Base-by-base conservation (phyloP, 2,888 invertebrate genomes). In the Agriopis aurantiaria region DNA sequence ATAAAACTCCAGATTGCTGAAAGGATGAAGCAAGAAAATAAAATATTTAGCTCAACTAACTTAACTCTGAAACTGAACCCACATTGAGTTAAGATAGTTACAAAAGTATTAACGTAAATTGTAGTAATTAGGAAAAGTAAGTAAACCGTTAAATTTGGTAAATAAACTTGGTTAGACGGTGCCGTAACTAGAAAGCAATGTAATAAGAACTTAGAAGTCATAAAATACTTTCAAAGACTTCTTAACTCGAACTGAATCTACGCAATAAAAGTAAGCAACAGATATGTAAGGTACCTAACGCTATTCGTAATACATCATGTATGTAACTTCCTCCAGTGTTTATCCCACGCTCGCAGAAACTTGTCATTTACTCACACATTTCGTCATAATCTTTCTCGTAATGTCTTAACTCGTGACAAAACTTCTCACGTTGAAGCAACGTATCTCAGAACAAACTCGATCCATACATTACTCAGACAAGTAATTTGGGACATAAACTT, bases 401-500 rank as follows among this genome's bases (percentile, higher is more conserved):
- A 72, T 61, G 63, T 71, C 65, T 62, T 17, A 65, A 71, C 63
- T 72, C 72, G 71, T 71, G 68, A 70, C 69, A 63, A 62, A 76
- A 75, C 65, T 75, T 76, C 62, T 72, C 59, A 75, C 70, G 70
- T 72, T 68, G 68, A 58, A 58, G 41, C 63, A 43, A 68, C 68
- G 53, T 58, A 71, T 58, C 61, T 43, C n/a, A 64, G 56, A 65
- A 61, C 57, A 69, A 64, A 67, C 73, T 65, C 69, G 49, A 60
- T 66, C 69, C 76, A 76, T 71, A 73, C 73, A 73, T 77, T 73
- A 77, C 75, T 77, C 73, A 74, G 70, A 80, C 74, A 80, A 80
- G 80, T 82, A 85, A 85, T 88, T 84, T 82, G 79, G 66, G 76
- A 74, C 80, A 84, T 85, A 86, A 90, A 89, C 83, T 88, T 88